Base-by-base conservation (phyloP, 2,113 vertebrate genomes). In the Columba livia region DNA sequence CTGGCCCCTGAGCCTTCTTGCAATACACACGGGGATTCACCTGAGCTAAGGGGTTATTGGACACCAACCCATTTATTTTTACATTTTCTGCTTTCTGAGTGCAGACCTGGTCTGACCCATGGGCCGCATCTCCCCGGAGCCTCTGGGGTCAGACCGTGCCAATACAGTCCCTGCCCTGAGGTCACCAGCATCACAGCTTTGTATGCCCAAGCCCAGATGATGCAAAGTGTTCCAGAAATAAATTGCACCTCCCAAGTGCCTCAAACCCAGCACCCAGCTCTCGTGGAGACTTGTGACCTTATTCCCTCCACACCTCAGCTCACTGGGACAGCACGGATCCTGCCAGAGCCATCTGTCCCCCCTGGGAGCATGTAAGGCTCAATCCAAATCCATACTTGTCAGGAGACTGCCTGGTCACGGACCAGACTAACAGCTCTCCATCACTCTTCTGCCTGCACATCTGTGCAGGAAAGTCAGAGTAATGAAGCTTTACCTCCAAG, bases 41-140 rank as follows among this genome's bases (percentile, higher is more conserved):
- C 31, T 1, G 2, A 82, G 31, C 20, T 58, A 38, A 70, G 38
- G 32, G 9, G 25, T 40, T 36, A 58, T 56, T 69, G 36, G n/a
- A 32, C 0, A 0, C 40, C 4, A 8, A 56, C 32, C 21, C 29
- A 2, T 18, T 58, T 21, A 15, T 20, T 69, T 60, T 24, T 31
- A 34, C 28, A 24, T 47, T 47, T 64, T 50, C 38, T 48, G 36
- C 50, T 58, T 88, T 31, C 72, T 50, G 32, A 80, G 60, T 0
- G 3, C 50, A 72, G 60, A 65, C 32, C 44, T 70, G 79, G 72
- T 48, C 61, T 86, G 62, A 50, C 15, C 53, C n/a, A 15, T 5
- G n/a, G 40, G 56, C 65, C 23, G 4, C 16, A 6, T 56, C 24
- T 80, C 29, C 73, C 80, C 42, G 40, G 20, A 70, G 54, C 24